Percentiles rank a stretch among this genome's conserved stretches.
Conservation (phyloP, 2,888 invertebrate species). For the Scaptomyza parva region DNA sequence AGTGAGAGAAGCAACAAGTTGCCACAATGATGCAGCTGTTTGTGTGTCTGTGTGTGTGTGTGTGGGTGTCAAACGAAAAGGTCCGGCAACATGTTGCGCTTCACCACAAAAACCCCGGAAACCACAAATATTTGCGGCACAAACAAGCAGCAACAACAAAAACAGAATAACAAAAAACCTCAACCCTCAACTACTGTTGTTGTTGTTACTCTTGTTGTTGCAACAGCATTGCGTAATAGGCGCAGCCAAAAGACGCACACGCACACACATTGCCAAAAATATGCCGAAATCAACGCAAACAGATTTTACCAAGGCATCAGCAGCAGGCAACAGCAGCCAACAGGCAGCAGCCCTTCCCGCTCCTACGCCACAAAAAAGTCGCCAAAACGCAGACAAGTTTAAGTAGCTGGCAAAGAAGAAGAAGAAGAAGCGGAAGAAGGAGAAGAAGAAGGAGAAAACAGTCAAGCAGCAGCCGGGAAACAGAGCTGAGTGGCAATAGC, state of each 20-base stretch:
- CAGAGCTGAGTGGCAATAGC: conserved; percentile 17
- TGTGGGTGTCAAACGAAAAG: conserved; percentile 47
- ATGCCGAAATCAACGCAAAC: conserved; percentile 82
- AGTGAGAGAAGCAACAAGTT: conserved; percentile 53
- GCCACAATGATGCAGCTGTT: conserved; percentile 13
- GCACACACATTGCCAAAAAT: conserved; percentile 66
- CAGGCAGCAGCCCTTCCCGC: conserved; percentile 4
- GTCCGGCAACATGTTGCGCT: conserved; percentile 70
- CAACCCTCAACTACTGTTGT: conserved; percentile 21
- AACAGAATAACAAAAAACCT: conserved; percentile 6
- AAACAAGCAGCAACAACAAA: conserved; percentile 41
- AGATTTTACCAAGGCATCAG: conserved; percentile 76
- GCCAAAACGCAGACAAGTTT: conserved; percentile 23
- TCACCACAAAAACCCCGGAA: conserved; percentile 75
- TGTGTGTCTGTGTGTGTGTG: conserved; percentile 7
- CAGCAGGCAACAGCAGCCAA: conserved; percentile 48
- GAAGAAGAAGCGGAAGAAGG: background rate
- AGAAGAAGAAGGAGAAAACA: conserved; percentile 2
- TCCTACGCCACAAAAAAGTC: no score
- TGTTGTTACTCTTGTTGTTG: conserved; percentile 8
- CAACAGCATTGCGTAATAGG: conserved; percentile 72
- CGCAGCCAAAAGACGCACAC: conserved; percentile 21
- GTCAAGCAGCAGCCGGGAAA: conserved; percentile 9
- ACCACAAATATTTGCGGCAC: conserved; percentile 77
- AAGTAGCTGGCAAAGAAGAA: conserved; percentile 32